Percentiles rank a stretch among this genome's conserved stretches.
Evolutionary conservation across 2,797 vertebrate species (phyloP).

Genomic region (Enteromius unitaeniatus): DNA sequence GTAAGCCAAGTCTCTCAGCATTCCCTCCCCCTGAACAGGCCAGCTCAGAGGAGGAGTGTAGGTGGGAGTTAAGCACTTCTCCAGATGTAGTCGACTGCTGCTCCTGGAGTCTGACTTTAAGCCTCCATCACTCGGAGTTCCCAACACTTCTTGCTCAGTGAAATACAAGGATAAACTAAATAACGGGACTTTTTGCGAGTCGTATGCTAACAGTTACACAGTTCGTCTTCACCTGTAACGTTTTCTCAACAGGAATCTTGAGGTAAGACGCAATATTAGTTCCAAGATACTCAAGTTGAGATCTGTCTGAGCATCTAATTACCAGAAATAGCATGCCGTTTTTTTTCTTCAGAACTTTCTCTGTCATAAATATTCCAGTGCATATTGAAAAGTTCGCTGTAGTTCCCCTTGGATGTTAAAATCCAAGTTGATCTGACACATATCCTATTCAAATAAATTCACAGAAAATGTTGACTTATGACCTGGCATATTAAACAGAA

Average conservation of each 20-base stretch:
- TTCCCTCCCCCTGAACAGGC: conserved; percentile 55
- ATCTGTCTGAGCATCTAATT: conserved; percentile 46
- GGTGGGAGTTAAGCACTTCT: conserved; percentile 61
- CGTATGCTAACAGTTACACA: conserved; percentile 26
- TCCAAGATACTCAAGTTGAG: conserved; percentile 33
- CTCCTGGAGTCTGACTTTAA: conserved; percentile 48
- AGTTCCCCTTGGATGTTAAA: conserved; percentile 16
- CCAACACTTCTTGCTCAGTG: conserved; percentile 2
- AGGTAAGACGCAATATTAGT: conserved; percentile 54
- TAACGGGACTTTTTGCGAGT: conserved; percentile 14
- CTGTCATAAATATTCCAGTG: conserved; percentile 38
- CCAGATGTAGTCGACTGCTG: conserved; percentile 64
- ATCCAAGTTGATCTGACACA: background rate
- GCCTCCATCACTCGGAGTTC: conserved; percentile 46
- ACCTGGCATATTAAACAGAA: conserved; percentile 9
- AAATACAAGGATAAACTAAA: conserved; percentile 40
- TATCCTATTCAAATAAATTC: conserved; percentile 26
- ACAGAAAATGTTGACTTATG: conserved; percentile 11
- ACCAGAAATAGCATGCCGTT: conserved; percentile 17
- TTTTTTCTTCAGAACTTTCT: conserved; percentile 11
- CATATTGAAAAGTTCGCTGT: conserved; percentile 16
- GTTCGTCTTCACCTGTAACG: background rate
- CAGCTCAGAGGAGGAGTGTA: conserved; percentile 47
- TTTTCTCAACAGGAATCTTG: conserved; percentile 44
- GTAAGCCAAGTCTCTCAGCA: conserved; percentile 52